Conservation (phyloP, 2,113 vertebrate genomes). For the Dendrocopos noguchii region DNA sequence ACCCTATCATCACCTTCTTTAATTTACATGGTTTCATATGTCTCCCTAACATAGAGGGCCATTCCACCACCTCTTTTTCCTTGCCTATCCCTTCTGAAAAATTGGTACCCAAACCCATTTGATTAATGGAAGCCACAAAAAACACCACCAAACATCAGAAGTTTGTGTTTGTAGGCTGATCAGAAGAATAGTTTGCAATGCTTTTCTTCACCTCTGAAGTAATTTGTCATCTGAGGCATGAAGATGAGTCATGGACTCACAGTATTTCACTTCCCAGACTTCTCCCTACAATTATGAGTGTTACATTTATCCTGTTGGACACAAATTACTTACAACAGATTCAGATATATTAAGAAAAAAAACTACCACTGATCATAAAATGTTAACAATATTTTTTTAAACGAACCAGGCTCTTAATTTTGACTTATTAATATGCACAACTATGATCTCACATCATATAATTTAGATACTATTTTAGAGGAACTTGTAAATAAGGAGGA, state of each 20-base stretch:
- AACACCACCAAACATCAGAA: not conserved
- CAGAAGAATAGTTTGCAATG: not conserved
- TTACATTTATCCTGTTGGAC: not conserved
- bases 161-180: not conserved
- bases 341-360: not conserved
- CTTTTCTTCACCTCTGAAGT: not conserved
- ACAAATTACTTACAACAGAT: not conserved
- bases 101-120: not conserved
- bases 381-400: not conserved
- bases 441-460: not conserved
- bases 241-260: not conserved
- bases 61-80: no score
- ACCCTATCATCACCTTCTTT: no score
- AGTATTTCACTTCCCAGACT: not conserved
- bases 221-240: not conserved
- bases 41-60: no score
- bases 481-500: conserved; percentile 14
- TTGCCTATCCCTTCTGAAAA: no score
- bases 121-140: not conserved
- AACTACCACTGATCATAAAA: not conserved
- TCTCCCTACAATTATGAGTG: not conserved
- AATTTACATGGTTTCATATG: no score
- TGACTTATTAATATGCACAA: conserved; percentile 56
- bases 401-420: conserved; percentile 68
- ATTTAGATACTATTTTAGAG: conserved; percentile 62